These are phyloP conservation scores for Tanypteryx hageni DNA, from an alignment of 2,888 invertebrate genomes.

Conservation along the genomic window DNA sequence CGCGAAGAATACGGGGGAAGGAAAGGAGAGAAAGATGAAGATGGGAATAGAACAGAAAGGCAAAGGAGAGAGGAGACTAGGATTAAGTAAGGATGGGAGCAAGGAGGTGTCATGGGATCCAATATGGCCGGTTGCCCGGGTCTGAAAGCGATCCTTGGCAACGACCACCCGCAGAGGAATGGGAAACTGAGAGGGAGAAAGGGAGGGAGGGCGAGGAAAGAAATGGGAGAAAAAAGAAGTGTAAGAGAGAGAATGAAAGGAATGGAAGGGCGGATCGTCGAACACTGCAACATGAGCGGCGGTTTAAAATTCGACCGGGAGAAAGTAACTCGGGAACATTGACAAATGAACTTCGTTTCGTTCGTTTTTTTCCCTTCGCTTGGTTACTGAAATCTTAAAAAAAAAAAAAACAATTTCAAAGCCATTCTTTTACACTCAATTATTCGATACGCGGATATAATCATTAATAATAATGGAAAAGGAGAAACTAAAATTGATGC, in stretches of 20 bases:
- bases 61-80: neutral
- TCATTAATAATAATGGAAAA: neutral
- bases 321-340: neutral
- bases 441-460: neutral
- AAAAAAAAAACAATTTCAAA: no score
- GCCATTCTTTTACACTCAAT: no score
- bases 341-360: neutral
- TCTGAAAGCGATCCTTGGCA: constrained; percentile 59
- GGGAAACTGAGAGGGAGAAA: neutral
- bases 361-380: neutral
- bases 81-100: neutral
- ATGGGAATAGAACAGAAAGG: neutral
- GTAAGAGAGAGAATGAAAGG: neutral
- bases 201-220: neutral
- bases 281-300: neutral
- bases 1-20: no score
- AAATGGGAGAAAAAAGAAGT: neutral
- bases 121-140: constrained; percentile 57
- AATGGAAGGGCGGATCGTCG: neutral
- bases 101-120: constrained; percentile 49
- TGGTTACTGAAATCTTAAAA: neutral
- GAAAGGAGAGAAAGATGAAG: neutral
- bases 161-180: constrained; percentile 33
- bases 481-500: neutral
- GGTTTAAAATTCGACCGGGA: neutral